Percentiles rank a stretch among this genome's conserved stretches.
phyloP scores from a whole-genome alignment of 2,888 invertebrate genomes.

The Habrosyne pyritoides region DNA sequence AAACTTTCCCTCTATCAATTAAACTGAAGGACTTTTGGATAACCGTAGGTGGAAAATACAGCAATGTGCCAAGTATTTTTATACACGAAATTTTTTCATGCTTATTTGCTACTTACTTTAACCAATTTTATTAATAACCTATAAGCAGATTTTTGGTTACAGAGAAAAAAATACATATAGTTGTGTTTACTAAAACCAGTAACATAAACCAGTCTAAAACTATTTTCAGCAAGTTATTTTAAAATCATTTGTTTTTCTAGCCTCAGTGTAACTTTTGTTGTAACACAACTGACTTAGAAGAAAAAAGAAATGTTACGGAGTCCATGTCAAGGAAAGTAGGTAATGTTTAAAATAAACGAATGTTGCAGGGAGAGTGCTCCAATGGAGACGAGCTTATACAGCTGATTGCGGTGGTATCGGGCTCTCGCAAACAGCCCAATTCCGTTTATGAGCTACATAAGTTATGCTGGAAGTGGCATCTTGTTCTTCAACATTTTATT shows the following conservation, averaged over 20 bases:
- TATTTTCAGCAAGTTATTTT: too few species aligned
- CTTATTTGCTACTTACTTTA: too few species aligned
- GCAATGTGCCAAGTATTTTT: too few species aligned
- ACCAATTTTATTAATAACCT: too few species aligned
- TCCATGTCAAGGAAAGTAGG: conserved; percentile 44
- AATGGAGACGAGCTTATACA: conserved; percentile 55
- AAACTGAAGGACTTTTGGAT: conserved; percentile 4
- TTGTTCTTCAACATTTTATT: conserved; percentile 4
- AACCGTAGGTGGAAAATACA: conserved; percentile 12
- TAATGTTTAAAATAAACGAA: conserved; percentile 60
- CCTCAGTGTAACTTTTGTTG: too few species aligned
- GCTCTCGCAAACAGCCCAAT: conserved; percentile 36
- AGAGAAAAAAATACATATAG: too few species aligned
- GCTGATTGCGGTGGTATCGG: conserved; percentile 58
- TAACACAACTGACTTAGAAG: too few species aligned
- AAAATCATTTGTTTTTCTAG: too few species aligned
- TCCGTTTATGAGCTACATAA: conserved; percentile 48
- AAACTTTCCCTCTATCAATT: conserved; percentile 35
- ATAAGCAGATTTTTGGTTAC: too few species aligned
- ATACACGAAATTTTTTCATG: too few species aligned
- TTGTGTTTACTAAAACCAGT: too few species aligned
- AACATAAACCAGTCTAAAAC: too few species aligned
- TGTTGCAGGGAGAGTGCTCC: conserved; percentile 32
- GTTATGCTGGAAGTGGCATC: conserved; percentile 27
- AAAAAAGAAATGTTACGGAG: conserved; percentile 37